phyloP scores from a whole-genome alignment of 2,113 vertebrate species.

The Delphinapterus leucas region DNA sequence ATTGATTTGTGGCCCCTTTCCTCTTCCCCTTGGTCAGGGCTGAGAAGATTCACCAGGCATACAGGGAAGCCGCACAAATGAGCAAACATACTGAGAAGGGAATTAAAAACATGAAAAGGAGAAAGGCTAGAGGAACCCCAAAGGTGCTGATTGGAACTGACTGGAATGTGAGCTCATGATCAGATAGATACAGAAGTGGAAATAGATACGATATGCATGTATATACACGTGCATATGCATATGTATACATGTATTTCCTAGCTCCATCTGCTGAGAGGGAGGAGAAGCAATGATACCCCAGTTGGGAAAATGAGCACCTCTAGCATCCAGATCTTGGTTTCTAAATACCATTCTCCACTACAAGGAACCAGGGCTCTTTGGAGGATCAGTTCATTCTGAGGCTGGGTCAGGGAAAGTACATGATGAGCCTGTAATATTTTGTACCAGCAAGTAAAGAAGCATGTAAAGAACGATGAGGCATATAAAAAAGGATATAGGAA shows the following conservation, averaged over 20 bases:
- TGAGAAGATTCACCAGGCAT: neutral
- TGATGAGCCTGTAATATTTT: neutral
- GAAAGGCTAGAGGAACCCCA: neutral
- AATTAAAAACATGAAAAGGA: neutral
- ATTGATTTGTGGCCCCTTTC: neutral
- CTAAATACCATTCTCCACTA: neutral
- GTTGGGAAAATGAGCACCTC: neutral
- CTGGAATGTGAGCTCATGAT: neutral
- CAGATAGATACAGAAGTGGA: neutral
- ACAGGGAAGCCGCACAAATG: neutral
- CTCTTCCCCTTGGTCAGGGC: neutral
- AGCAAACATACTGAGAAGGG: neutral
- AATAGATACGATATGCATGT: neutral
- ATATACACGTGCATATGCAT: rapidly evolving
- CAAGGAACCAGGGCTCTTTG: neutral
- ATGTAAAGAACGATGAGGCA: neutral
- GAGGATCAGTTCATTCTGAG: neutral
- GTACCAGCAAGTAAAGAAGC: neutral
- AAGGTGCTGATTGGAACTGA: neutral
- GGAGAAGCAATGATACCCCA: neutral
- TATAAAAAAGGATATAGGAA: neutral
- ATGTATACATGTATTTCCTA: neutral
- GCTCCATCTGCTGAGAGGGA: neutral
- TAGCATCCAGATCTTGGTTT: neutral
- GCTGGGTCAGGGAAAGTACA: neutral